Percentiles rank a stretch among this genome's conserved stretches.
Evolutionary conservation across 2,888 invertebrate species (phyloP).

Genomic region (Hemaris fuciformis): DNA sequence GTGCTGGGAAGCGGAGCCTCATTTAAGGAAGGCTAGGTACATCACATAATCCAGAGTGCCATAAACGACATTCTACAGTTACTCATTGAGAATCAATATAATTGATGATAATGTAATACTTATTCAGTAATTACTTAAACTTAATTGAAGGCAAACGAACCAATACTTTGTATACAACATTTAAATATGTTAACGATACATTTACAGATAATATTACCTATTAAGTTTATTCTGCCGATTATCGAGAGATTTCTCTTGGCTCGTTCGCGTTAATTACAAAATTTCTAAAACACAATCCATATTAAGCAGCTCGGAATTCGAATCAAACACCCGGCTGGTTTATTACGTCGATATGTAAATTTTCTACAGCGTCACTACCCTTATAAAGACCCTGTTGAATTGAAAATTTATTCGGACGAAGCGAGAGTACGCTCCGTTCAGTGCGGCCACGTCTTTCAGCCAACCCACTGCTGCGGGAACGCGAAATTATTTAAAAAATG

Average conservation of each 20-base stretch:
- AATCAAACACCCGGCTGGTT: constrained; percentile 73
- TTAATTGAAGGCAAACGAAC: too few species aligned
- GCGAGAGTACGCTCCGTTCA: constrained; percentile 72
- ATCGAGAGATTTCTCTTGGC: background rate
- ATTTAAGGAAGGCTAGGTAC: too few species aligned
- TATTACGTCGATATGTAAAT: constrained; percentile 82
- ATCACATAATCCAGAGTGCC: too few species aligned
- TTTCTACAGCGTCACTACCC: constrained; percentile 80
- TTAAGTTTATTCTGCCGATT: background rate
- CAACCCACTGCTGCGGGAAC: constrained; percentile 59
- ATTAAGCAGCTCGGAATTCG: constrained; percentile 66
- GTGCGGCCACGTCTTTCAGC: constrained; percentile 78
- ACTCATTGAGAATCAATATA: too few species aligned
- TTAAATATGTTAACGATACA: too few species aligned
- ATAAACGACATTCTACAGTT: too few species aligned
- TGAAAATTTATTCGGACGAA: constrained; percentile 78
- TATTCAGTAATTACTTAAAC: too few species aligned
- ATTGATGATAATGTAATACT: too few species aligned
- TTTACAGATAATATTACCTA: too few species aligned
- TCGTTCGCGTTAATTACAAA: constrained; percentile 20
- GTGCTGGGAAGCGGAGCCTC: too few species aligned
- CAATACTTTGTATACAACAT: too few species aligned
- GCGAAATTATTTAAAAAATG: constrained; percentile 17
- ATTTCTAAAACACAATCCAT: constrained; percentile 40
- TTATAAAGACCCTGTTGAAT: constrained; percentile 81